Conservation (phyloP, 1,140 invertebrate species). For the Sitophilus oryzae region DNA sequence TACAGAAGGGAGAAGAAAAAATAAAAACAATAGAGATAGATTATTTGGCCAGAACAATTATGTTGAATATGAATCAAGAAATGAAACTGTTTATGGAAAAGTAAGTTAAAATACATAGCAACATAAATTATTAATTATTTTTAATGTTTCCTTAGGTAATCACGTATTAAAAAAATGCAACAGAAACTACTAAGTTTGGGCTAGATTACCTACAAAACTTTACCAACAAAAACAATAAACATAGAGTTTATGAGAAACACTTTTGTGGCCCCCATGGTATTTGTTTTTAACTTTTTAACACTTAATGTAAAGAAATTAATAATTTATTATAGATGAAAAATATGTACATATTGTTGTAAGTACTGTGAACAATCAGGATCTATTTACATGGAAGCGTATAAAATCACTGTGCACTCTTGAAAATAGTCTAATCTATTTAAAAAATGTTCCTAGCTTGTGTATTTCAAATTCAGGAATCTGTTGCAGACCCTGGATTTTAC, state of each 20-base stretch:
- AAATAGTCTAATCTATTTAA: slow-evolving; percentile 51
- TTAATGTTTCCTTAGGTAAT: slow-evolving; percentile 36
- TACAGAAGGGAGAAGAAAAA: slow-evolving; percentile 44
- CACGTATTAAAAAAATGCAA: slow-evolving; percentile 42
- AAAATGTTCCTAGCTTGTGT: slow-evolving; percentile 65
- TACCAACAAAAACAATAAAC: slow-evolving; percentile 5
- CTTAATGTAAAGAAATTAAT: slow-evolving; percentile 10
- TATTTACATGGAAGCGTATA: slow-evolving; percentile 70
- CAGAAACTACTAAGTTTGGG: not conserved
- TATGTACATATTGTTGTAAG: slow-evolving; percentile 77
- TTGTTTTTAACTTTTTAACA: too few relatives aligned
- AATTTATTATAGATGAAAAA: slow-evolving; percentile 48
- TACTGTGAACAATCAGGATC: slow-evolving; percentile 51
- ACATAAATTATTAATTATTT: slow-evolving; percentile 4
- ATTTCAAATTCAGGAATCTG: slow-evolving; percentile 62
- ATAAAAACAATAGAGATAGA: slow-evolving; percentile 41
- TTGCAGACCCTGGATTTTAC: slow-evolving; percentile 84
- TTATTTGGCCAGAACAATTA: slow-evolving; percentile 17
- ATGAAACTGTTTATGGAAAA: slow-evolving; percentile 30
- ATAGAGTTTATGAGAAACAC: slow-evolving; percentile 10
- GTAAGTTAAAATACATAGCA: slow-evolving; percentile 35
- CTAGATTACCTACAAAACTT: slow-evolving; percentile 22
- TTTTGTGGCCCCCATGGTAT: slow-evolving; percentile 43
- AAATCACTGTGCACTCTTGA: slow-evolving; percentile 75
- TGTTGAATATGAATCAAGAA: not conserved